A percentile compares a stretch with the other conserved stretches of the same genome.
Evolutionary conservation across 37 sponge, comb jelly and placozoan genomes (phyloP).

Genomic region (Theonella swinhoei): DNA sequence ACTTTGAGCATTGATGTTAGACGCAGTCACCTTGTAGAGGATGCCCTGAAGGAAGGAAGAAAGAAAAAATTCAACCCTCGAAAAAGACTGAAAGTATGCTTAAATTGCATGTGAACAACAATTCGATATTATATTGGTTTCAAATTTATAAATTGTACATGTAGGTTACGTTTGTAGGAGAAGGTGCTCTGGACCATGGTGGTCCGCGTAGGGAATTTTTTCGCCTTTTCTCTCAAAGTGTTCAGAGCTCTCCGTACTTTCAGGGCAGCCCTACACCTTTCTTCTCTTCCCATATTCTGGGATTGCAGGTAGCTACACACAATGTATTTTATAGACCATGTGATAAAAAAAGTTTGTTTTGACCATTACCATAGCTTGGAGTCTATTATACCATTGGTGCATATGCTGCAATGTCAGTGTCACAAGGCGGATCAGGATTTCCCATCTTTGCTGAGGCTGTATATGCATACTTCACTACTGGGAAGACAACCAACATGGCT

Average conservation of each 20-base stretch:
- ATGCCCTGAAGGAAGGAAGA: too few species aligned
- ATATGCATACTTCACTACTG: conserved; percentile 25
- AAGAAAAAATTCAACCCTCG: too few species aligned
- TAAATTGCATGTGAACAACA: too few species aligned
- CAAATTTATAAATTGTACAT: too few species aligned
- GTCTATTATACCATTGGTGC: conserved; percentile 5
- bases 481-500: not conserved
- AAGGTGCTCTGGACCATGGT: conserved; percentile 17
- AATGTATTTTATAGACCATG: not conserved
- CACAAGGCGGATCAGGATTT: conserved; percentile 39
- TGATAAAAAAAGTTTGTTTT: not conserved
- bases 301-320: not conserved
- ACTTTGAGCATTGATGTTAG: too few species aligned
- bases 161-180: conserved; percentile 23
- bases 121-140: too few species aligned
- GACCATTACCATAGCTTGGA: not conserved
- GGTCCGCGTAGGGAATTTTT: conserved; percentile 33
- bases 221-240: not conserved
- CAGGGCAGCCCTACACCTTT: too few species aligned
- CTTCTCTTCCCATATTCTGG: too few species aligned
- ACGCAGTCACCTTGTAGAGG: too few species aligned
- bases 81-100: too few species aligned
- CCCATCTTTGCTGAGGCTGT: conserved; percentile 14
- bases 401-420: conserved; percentile 37
- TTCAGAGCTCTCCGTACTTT: too few species aligned